phyloP scores from a whole-genome alignment of 2,113 vertebrate species.

The Azemiops feae region DNA sequence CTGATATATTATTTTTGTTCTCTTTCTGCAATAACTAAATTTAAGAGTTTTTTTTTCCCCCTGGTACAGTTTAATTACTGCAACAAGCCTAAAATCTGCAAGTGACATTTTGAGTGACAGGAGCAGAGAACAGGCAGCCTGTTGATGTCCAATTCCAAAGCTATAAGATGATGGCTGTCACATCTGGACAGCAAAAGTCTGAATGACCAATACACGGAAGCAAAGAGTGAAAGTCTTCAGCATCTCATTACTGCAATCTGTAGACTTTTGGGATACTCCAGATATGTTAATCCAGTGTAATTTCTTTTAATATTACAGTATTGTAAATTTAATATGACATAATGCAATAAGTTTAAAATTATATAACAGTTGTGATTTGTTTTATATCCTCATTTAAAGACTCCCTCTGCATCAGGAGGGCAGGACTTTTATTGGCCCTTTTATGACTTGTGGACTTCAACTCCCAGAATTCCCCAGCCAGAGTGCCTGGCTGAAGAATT shows the following conservation, averaged over 20 bases:
- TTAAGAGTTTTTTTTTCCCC: slow-evolving; percentile 58
- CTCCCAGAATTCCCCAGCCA: too few relatives aligned
- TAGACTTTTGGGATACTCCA: background rate
- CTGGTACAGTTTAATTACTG: slow-evolving; percentile 59
- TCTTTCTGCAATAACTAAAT: slow-evolving; percentile 57
- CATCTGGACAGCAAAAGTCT: background rate
- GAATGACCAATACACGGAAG: background rate
- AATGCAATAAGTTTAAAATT: background rate
- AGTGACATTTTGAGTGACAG: slow-evolving; percentile 43
- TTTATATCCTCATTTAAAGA: background rate
- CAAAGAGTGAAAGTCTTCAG: background rate
- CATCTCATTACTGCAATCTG: background rate
- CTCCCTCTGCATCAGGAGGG: background rate
- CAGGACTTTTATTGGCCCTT: background rate
- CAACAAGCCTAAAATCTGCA: slow-evolving; percentile 55
- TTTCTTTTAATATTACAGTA: background rate
- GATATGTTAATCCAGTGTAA: background rate
- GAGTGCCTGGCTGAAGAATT: too few relatives aligned
- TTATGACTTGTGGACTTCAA: too few relatives aligned
- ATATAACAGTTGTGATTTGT: background rate
- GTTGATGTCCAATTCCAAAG: slow-evolving; percentile 14
- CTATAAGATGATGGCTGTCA: fast-evolving
- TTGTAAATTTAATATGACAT: background rate
- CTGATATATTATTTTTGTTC: slow-evolving; percentile 67
- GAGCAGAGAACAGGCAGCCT: slow-evolving; percentile 48